Percentiles rank a stretch among this genome's conserved stretches.
Evolutionary conservation across 2,888 invertebrate species (phyloP).

Genomic region (Drosophila nr. fundita): DNA sequence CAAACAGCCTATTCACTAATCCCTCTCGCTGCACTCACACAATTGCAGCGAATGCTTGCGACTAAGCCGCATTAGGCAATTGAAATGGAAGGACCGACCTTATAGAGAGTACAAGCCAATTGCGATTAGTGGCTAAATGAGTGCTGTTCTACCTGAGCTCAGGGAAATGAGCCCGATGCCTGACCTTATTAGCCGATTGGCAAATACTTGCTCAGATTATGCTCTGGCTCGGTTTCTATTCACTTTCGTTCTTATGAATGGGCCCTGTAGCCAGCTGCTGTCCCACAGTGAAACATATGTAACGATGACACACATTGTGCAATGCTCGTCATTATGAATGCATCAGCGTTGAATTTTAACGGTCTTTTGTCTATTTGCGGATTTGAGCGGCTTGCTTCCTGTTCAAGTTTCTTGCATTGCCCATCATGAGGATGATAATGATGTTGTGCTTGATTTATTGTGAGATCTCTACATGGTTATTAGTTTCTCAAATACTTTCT

Average conservation of each 20-base stretch:
- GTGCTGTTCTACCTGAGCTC: conserved; percentile 8
- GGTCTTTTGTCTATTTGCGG: conserved; percentile 48
- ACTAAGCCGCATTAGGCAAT: conserved; percentile 34
- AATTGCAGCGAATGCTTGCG: conserved; percentile 34
- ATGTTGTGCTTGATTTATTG: conserved; percentile 73
- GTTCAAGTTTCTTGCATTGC: conserved; percentile 23
- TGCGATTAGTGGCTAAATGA: conserved; percentile 35
- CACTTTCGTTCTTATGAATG: conserved; percentile 25
- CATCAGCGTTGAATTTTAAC: conserved; percentile 33
- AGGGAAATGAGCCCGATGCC: not conserved
- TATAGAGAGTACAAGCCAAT: conserved; percentile 33
- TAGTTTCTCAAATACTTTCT: conserved; percentile 66
- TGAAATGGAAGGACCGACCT: conserved; percentile 41
- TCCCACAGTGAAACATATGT: conserved; percentile 66
- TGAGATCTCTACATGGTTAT: conserved; percentile 79
- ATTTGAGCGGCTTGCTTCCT: conserved; percentile 41
- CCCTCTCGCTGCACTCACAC: conserved; percentile 30
- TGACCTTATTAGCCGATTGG: conserved; percentile 63
- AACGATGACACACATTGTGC: conserved; percentile 49
- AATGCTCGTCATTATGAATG: conserved; percentile 41
- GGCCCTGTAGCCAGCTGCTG: conserved; percentile 17
- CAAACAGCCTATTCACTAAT: conserved; percentile 38
- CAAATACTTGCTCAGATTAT: conserved; percentile 25
- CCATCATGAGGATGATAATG: conserved; percentile 30
- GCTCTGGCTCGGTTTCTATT: not conserved